Evolutionary conservation across 2,888 invertebrate genomes (phyloP), one percentile per base, ranked within the genome.

Genomic region (Caenorhabditis wallacei): DNA sequence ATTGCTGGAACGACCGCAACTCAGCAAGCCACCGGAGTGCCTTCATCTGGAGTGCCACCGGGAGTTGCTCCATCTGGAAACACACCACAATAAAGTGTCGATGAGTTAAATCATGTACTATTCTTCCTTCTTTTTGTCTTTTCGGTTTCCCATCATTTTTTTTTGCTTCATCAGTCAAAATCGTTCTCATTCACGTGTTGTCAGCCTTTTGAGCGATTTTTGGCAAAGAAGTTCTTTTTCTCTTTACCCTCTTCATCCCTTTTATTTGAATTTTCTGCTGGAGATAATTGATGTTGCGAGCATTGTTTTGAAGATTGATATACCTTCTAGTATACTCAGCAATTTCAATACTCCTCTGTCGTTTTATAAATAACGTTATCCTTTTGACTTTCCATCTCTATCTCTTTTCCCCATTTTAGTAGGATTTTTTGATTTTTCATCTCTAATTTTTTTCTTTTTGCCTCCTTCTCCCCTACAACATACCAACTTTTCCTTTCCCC

Each of bases 61-160:
- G 76, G 76, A 59, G 66, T 64, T 18, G 51, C 64, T n/a, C 81
- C 81, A 57, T 56, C 74, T 37, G 81, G 81, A 64, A 71, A 64
- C 48, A 71, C 81, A 11, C 81, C 81, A 46, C 81, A 82, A 46
- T 82, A 76, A 46, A 40, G 11, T 26, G 37, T 35, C 16, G 46
- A 35, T 24, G 26, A 30, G 20, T 59, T 57, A 16, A 59, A 53
- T 68, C 57, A 59, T 72, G 68, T 74, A 68, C 57, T 68, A 48
- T 68, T 48, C 46, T 48, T 13, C 18, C n/a, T 13, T 4, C 2
- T 13, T 48, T 48, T 48, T 18, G 46, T 48, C 46, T n/a, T 30
- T 54, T 43, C 57, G 10, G 13, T n/a, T 61, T 24, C 22, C 40
- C 35, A 13, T n/a, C 51, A 24, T 20, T 63, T 35, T 35, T 18